Evolutionary conservation across 2,797 vertebrate genomes (phyloP).

Genomic region (Melanotaenia nigrans): DNA sequence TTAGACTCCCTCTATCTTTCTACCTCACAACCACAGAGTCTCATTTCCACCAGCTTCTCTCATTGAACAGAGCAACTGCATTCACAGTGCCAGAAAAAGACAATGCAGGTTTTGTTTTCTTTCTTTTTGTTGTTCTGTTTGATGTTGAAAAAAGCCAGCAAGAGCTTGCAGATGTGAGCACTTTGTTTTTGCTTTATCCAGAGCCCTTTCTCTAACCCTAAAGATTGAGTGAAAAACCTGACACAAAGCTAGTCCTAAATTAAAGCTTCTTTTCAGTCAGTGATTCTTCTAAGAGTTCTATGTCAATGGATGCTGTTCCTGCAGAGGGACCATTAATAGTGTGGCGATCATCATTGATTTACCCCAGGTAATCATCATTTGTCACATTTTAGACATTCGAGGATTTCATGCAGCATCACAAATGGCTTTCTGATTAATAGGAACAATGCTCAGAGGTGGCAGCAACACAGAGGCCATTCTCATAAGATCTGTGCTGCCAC

Average conservation of each 20-base stretch:
- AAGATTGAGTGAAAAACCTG: slow-evolving; percentile 58
- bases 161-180: slow-evolving; percentile 21
- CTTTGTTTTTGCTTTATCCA: slow-evolving; percentile 8
- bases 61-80: slow-evolving; percentile 38
- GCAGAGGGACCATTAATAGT: slow-evolving; percentile 72
- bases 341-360: slow-evolving; percentile 76
- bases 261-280: slow-evolving; percentile 45
- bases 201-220: slow-evolving; percentile 29
- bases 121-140: slow-evolving; percentile 42
- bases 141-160: slow-evolving; percentile 46
- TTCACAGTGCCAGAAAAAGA: slow-evolving; percentile 45
- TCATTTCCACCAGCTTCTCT: slow-evolving; percentile 53
- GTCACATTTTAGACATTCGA: slow-evolving; percentile 72
- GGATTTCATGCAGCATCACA: slow-evolving; percentile 77
- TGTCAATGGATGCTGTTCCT: slow-evolving; percentile 62
- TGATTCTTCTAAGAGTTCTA: slow-evolving; percentile 46
- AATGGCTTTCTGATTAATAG: slow-evolving; percentile 82
- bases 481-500: slow-evolving; percentile 41
- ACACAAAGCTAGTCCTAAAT: slow-evolving; percentile 63
- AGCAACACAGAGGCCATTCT: slow-evolving; percentile 49
- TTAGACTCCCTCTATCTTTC: slow-evolving; percentile 2
- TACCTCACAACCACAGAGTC: slow-evolving; percentile 38
- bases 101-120: slow-evolving; percentile 60
- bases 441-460: slow-evolving; percentile 66
- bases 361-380: slow-evolving; percentile 78